phyloP scores from a whole-genome alignment of 2,797 vertebrate species.

The Phylloscopus collybita region DNA sequence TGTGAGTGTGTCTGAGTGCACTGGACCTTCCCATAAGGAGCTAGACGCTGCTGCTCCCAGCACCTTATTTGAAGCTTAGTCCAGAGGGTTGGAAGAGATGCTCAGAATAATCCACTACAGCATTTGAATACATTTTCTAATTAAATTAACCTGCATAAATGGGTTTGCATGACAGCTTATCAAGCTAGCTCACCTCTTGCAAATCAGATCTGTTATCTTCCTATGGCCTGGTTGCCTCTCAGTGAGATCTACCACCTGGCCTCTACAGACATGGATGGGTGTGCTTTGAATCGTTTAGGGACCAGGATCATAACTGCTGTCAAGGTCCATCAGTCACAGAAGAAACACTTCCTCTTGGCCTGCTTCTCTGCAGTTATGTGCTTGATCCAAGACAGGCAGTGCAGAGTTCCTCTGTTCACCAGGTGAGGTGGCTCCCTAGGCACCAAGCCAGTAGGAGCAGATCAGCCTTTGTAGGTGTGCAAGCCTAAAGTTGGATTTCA shows the following conservation, averaged over 20 bases:
- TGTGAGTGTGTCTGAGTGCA: background rate
- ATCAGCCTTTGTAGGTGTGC: background rate
- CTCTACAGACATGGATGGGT: background rate
- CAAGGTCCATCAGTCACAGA: background rate
- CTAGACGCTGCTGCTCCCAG: background rate
- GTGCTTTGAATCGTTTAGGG: background rate
- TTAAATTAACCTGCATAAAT: background rate
- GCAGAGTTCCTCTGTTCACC: rapidly evolving
- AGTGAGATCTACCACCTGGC: background rate
- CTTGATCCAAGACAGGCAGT: too few relatives aligned
- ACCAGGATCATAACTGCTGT: background rate
- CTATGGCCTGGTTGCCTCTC: background rate
- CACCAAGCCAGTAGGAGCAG: background rate
- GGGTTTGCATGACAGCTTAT: background rate
- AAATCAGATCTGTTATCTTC: background rate
- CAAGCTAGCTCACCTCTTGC: background rate
- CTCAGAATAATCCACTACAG: background rate
- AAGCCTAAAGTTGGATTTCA: background rate
- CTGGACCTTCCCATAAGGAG: background rate
- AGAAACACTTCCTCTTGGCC: background rate
- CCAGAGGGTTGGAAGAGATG: background rate
- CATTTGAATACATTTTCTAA: background rate
- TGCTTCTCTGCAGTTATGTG: background rate
- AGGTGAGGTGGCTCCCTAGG: rapidly evolving
- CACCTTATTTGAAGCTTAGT: background rate